Percentiles rank a stretch among this genome's conserved stretches.
phyloP scores from a whole-genome alignment of 2,797 vertebrate genomes.

The Margarornis squamiger region DNA sequence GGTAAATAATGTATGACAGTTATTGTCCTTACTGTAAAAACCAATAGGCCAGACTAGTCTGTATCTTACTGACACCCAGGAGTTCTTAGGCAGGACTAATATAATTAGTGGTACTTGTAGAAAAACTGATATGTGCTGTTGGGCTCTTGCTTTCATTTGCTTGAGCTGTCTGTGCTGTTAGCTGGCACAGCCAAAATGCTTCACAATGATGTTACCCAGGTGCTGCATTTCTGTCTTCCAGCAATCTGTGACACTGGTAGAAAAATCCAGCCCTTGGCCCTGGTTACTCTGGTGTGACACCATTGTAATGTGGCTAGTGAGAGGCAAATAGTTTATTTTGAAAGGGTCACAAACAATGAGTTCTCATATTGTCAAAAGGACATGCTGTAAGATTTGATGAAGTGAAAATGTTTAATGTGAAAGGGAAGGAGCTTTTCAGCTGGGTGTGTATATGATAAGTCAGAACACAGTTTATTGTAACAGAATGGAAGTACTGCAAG shows the following conservation, averaged over 20 bases:
- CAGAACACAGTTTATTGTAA: conserved; percentile 49
- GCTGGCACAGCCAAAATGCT: neutral
- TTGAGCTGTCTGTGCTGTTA: neutral
- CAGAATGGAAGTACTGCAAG: conserved; percentile 51
- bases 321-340: neutral
- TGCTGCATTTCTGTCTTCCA: neutral
- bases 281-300: neutral
- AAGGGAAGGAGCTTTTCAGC: neutral
- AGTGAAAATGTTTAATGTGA: neutral
- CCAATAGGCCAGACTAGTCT: neutral
- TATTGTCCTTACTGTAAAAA: neutral
- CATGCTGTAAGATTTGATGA: neutral
- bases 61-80: neutral
- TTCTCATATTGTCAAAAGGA: neutral
- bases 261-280: neutral
- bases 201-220: neutral
- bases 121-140: neutral
- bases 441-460: neutral
- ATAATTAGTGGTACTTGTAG: neutral
- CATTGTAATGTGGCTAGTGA: neutral
- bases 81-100: neutral
- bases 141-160: neutral
- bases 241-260: neutral
- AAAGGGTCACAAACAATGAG: neutral
- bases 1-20: neutral